These are phyloP conservation scores for Eucriotettix oculatus DNA, from an alignment of 2,888 invertebrate genomes.

Conservation along the genomic window DNA sequence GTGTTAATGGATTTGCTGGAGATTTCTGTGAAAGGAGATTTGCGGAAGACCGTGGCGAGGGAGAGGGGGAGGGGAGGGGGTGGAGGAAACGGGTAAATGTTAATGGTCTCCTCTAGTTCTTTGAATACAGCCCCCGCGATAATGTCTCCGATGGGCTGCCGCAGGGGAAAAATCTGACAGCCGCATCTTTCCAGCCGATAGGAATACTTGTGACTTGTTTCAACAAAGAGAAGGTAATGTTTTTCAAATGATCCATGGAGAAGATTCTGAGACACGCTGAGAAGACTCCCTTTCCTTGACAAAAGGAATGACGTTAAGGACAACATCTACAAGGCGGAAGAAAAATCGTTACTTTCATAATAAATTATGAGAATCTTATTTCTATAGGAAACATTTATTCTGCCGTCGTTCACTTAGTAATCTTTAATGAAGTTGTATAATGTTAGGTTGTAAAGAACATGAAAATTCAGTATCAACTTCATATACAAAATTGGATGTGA, in stretches of 20 bases:
- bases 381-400: too few relatives aligned
- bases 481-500: too few relatives aligned
- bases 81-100: background rate
- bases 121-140: background rate
- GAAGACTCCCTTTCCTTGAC: too few relatives aligned
- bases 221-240: background rate
- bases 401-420: too few relatives aligned
- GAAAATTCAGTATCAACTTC: too few relatives aligned
- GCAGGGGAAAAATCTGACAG: background rate
- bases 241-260: background rate
- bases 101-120: background rate
- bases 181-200: background rate
- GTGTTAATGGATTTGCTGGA: constrained; percentile 7
- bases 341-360: too few relatives aligned
- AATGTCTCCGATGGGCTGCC: background rate
- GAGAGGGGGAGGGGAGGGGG: background rate
- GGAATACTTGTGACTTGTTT: background rate
- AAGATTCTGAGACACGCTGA: too few relatives aligned
- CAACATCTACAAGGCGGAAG: too few relatives aligned
- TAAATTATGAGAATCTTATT: too few relatives aligned
- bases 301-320: too few relatives aligned
- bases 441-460: too few relatives aligned
- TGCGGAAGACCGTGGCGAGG: background rate
- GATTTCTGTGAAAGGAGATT: background rate
- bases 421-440: too few relatives aligned